Base-by-base conservation (phyloP, 2,113 vertebrate species). In the Ondatra zibethicus region DNA sequence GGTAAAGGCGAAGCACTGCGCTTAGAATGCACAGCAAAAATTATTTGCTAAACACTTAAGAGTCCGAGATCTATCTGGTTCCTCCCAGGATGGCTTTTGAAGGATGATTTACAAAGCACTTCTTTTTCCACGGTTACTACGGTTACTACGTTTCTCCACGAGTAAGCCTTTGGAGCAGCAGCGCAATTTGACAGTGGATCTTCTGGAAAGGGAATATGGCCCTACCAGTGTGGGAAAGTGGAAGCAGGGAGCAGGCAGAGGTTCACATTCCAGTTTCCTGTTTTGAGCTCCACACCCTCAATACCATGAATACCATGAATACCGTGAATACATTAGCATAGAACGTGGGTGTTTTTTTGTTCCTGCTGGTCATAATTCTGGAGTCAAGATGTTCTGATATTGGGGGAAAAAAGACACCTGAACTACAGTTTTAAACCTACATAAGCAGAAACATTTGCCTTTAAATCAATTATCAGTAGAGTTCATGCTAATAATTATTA, bases 31-130 rank as follows among this genome's bases (percentile, higher is more conserved):
- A 93, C 52, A 97, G 66, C 80, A 97, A 65, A 97, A 97, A 97
- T 98, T 97, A 97, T 97, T 98, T 98, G 61, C 89, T 97, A 98
- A 98, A 98, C 55, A 76, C 55, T 7, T 97, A 88, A 92, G 76
- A 95, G 55, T 14, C 61, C 70, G 70, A 97, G 94, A 76, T 90
- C 96, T 91, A 93, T 29, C 25, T 88, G 75, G 82, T 91, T 96
- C 92, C 96, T 98, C 42, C 55, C 90, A 90, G 39, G 33, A 92
- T 73, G 92, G 11, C 85, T 93, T 98, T 98, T 92, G 96, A 98
- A 88, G 42, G 93, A 97, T 94, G 61, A 97, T 95, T 96, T 97
- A 91, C 95, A 96, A 52, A 81, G 25, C 88, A 73, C 55, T 97
- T 78, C 13, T 98, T 96, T 96, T 82, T 93, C 16, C 2, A 8